Evolutionary conservation across 1,140 invertebrate genomes (phyloP), one percentile per base, ranked within the genome.

Genomic region (Sitobion miscanthi): DNA sequence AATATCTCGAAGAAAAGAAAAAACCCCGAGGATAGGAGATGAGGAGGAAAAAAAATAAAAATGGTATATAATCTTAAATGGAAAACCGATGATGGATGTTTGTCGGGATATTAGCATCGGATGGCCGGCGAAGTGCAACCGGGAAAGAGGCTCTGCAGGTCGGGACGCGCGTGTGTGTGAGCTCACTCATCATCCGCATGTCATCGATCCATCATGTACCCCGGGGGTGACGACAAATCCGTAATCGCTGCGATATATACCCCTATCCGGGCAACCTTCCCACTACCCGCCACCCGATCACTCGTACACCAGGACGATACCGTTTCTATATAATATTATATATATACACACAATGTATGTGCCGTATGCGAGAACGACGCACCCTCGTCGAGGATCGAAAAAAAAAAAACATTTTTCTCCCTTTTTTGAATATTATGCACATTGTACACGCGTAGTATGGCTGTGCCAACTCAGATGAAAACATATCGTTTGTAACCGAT

Each of bases 41-140:
- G 88, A 17, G 52, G 49, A 42, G 23, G 52, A 6, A 38, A 23
- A 21, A 54, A 57, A 89, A 42, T 25, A 57, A 90, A 62, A 69
- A 62, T 42, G 35, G 42, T 69, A 45, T 57, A 86, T 93, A 93
- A 93, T 86, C 82, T 93, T 93, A 86, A 93, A 93, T 93, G 91
- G 91, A 85, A 93, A 93, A 83, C 91, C 91, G 91, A 93, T 93
- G 91, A 93, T 93, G 91, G 91, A 93, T 93, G 91, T 93, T 93
- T 86, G 91, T 54, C 91, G 91, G 91, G 82, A 93, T 83, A 93
- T 93, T 93, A 93, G 91, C 91, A 85, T 93, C 82, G 91, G 91
- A 89, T 42, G 77, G 91, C 91, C 91, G 91, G 38, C 82, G 69
- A 86, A 93, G 91, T 93, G 91, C 91, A 52, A 57, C 91, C 38